phyloP scores from a whole-genome alignment of 2,797 vertebrate genomes.

The Schizothorax lantsangensis region DNA sequence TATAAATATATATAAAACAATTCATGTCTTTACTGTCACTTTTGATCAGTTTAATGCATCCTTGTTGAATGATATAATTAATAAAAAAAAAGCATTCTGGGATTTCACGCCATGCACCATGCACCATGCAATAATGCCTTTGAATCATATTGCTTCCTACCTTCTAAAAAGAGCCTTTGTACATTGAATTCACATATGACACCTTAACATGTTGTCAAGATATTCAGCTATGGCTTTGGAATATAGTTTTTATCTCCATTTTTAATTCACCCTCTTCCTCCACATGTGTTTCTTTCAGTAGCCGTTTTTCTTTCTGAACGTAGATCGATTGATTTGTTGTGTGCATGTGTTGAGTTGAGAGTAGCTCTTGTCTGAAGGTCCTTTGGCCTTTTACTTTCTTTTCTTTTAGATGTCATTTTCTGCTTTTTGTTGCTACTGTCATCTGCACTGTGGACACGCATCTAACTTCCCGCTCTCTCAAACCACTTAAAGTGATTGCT shows the following conservation, averaged over 20 bases:
- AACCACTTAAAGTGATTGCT: slow-evolving; percentile 46
- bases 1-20: no score
- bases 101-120: no score
- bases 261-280: slow-evolving; percentile 1
- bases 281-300: not conserved
- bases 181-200: not conserved
- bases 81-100: not conserved
- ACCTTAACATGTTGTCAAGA: not conserved
- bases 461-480: not conserved
- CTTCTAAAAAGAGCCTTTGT: not conserved
- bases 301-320: not conserved
- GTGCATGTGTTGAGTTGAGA: not conserved
- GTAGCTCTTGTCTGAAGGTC: not conserved
- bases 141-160: not conserved
- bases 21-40: not conserved
- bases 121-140: not conserved
- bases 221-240: not conserved
- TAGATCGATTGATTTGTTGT: no score
- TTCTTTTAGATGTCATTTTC: not conserved
- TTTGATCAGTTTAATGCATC: not conserved
- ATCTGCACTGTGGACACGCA: not conserved
- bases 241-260: not conserved
- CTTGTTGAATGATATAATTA: not conserved
- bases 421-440: slow-evolving; percentile 11
- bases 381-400: not conserved